These are phyloP conservation scores for Megathymus violae DNA, from an alignment of 1,140 invertebrate species.

Conservation along the genomic window DNA sequence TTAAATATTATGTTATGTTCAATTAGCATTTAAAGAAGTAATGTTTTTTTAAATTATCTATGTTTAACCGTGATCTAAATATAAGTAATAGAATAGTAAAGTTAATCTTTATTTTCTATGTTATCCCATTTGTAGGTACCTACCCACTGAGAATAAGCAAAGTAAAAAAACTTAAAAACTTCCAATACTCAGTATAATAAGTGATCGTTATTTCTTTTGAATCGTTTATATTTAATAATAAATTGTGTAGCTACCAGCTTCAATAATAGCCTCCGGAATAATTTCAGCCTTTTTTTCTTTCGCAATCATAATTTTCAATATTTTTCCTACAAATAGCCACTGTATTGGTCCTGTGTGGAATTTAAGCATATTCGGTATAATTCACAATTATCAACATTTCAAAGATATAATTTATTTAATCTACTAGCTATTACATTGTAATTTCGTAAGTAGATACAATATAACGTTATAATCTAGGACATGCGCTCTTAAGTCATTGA, in stretches of 20 bases:
- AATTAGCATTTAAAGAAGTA: no score
- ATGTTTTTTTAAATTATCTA: background rate
- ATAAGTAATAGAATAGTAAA: background rate
- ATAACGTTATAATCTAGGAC: conserved; percentile 9
- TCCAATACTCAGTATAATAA: background rate
- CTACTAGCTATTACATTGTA: conserved; percentile 3
- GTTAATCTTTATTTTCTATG: conserved; percentile 8
- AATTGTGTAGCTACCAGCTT: no score
- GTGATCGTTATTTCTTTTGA: no score
- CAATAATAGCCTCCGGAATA: no score
- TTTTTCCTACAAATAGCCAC: background rate
- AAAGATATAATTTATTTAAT: background rate
- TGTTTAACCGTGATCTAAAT: background rate
- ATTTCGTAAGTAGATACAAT: conserved; percentile 1
- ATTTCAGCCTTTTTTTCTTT: background rate
- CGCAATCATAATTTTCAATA: background rate
- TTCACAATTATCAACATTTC: background rate
- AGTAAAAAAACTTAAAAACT: no score
- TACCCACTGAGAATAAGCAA: no score
- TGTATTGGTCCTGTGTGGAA: background rate
- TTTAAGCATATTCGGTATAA: background rate
- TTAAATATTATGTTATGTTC: no score
- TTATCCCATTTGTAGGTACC: no score
- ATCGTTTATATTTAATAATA: no score
- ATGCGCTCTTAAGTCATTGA: conserved; percentile 45